Conservation (phyloP, 2,113 vertebrate genomes). For the Muscicapa adusta region DNA sequence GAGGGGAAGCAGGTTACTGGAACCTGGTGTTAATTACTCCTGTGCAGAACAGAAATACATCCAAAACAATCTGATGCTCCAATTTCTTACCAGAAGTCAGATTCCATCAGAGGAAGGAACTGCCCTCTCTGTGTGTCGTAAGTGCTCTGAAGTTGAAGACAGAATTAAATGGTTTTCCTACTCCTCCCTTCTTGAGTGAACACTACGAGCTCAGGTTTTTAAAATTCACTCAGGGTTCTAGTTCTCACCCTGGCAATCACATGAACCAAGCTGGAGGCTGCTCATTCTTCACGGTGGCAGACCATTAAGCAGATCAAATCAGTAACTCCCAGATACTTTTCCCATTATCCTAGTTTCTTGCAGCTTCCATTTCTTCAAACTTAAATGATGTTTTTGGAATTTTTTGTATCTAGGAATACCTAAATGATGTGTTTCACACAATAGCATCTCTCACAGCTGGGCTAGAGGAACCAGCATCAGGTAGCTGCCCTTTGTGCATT, state of each 20-base stretch:
- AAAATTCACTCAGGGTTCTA: background rate
- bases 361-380: background rate
- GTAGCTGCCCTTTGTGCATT: background rate
- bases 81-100: background rate
- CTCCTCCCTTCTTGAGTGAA: background rate
- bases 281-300: background rate
- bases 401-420: background rate
- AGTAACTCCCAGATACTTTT: background rate
- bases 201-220: background rate
- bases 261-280: background rate
- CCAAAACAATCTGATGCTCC: background rate
- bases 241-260: background rate
- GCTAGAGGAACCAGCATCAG: background rate
- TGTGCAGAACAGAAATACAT: background rate
- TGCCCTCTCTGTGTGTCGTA: background rate
- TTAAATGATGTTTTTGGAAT: background rate
- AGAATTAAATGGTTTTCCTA: background rate
- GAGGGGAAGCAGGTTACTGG: background rate
- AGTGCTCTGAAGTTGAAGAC: background rate
- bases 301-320: background rate
- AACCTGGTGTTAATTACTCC: background rate
- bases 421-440: background rate
- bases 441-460: background rate
- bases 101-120: background rate
- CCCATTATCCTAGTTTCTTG: background rate